These are phyloP conservation scores for Silurus glanis DNA, from an alignment of 2,113 vertebrate species.

Conservation along the genomic window DNA sequence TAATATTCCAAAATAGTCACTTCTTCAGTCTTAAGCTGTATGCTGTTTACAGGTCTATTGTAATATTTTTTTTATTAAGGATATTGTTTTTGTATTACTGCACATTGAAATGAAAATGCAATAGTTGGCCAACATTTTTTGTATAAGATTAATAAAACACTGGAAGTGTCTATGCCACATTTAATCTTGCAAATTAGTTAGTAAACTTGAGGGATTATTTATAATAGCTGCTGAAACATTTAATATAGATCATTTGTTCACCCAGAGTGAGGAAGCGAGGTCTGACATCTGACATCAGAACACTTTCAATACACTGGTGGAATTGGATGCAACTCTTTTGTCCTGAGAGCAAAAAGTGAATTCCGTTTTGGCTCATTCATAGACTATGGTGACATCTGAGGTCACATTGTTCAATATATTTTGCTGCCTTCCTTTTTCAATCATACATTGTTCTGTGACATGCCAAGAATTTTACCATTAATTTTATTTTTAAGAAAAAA, in stretches of 20 bases:
- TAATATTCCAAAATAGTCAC: too few species aligned
- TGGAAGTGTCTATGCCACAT: neutral
- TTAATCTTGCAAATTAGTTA: neutral
- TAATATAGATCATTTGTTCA: neutral
- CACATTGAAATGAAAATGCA: neutral
- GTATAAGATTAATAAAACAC: neutral
- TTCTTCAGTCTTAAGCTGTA: too few species aligned
- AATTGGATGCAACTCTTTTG: neutral
- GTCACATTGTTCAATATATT: neutral
- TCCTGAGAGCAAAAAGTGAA: neutral
- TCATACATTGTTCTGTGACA: neutral
- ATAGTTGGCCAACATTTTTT: neutral
- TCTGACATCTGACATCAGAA: neutral
- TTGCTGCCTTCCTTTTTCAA: neutral
- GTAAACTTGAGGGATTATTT: neutral
- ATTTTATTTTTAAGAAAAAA: neutral
- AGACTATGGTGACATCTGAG: neutral
- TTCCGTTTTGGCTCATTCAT: neutral
- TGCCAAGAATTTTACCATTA: neutral
- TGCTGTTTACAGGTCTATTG: neutral
- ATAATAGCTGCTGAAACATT: neutral
- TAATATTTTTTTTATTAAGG: neutral
- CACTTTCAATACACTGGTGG: neutral
- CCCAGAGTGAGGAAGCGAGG: too few species aligned
- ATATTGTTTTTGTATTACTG: neutral